Evolutionary conservation across 2,113 vertebrate genomes (phyloP), one percentile per base, ranked within the genome.

Genomic region (Phyllostomus hastatus): DNA sequence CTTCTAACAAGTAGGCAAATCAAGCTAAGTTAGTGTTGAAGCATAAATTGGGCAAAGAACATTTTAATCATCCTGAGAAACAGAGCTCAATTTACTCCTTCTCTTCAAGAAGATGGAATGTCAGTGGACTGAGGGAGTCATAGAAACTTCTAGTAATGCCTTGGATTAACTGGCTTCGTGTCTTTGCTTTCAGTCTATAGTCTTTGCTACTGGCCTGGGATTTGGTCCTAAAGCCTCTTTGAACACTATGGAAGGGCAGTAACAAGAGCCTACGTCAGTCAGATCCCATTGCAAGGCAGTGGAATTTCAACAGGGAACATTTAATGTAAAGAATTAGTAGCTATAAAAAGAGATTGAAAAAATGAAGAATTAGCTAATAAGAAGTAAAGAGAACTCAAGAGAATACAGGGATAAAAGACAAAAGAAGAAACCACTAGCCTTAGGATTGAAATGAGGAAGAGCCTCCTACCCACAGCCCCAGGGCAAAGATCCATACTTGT

Each of bases 61-160:
- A 86, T 84, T 92, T 70, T 73, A 95, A 92, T 83, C 38, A 83
- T 66, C 67, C 73, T 88, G 61, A 85, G 88, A 95, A 97, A 85
- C 1, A 88, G 46, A 94, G 66, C 38, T 43, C 66, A 83, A 41
- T 52, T 91, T 50, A 52, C 26, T 61, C 24, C 24, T 79, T 96
- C 81, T 95, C 66, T 41, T 90, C 46, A 46, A 67, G 48, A 92
- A 92, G 33, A 50, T 78, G 64, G 46, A 95, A 88, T 90, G 48
- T 94, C 87, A 88, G 33, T 72, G 52, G 76, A 86, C 64, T 10
- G 28, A 78, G 12, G 57, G 16, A 92, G 67, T 66, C 75, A 67
- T 20, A 95, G 73, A 85, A 73, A 85, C 26, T 81, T 82, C 61
- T 87, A 79, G 87, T 57, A 61, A 88, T 66, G 43, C 35, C 79